A percentile compares a stretch with the other conserved stretches of the same genome.
phyloP scores from a whole-genome alignment of 2,113 vertebrate species.

The Nycticebus coucang region DNA sequence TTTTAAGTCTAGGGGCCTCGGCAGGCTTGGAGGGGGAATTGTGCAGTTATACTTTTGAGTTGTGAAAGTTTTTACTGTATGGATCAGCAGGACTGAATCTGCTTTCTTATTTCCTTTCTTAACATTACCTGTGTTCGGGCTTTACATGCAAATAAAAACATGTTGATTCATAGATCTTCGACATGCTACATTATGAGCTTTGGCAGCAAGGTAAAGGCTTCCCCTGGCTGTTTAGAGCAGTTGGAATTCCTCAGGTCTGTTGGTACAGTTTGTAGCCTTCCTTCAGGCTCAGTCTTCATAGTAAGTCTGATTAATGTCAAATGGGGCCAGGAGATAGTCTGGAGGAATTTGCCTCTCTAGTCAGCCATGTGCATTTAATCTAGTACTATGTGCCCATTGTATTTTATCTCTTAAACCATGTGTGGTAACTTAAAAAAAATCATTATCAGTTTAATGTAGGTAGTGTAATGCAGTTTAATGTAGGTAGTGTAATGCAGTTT shows the following conservation, averaged over 20 bases:
- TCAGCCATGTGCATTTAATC: neutral
- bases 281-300: neutral
- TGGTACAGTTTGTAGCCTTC: neutral
- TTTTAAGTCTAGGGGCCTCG: constrained; percentile 13
- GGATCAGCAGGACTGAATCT: neutral
- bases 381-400: neutral
- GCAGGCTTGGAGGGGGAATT: neutral
- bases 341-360: neutral
- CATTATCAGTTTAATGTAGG: neutral
- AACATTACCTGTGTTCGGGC: constrained; percentile 23
- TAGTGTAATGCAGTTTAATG: neutral
- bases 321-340: neutral
- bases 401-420: constrained; percentile 30
- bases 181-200: neutral
- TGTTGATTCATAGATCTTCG: constrained; percentile 48
- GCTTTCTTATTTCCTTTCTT: constrained; percentile 9
- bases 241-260: neutral
- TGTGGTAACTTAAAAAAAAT: neutral
- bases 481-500: neutral
- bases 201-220: neutral
- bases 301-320: neutral
- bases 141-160: constrained; percentile 55
- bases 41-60: constrained; percentile 1
- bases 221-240: neutral
- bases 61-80: constrained; percentile 26